Conservation (phyloP, 2,113 vertebrate genomes). For the Phycodurus eques region DNA sequence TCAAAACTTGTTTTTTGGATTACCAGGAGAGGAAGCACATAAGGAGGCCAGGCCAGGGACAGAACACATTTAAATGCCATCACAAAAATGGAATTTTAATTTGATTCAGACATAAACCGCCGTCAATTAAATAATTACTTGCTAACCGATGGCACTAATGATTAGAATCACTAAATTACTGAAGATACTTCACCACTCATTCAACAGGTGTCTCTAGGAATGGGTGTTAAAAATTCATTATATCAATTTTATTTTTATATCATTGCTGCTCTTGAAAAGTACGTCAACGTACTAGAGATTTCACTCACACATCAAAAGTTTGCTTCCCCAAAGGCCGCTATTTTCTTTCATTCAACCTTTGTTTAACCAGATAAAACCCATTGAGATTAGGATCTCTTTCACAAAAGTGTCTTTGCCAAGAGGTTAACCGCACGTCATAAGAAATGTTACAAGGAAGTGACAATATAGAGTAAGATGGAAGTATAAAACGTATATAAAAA, state of each 20-base stretch:
- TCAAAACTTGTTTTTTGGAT: conserved; percentile 62
- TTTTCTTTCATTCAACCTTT: no score
- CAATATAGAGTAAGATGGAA: no score
- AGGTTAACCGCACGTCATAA: no score
- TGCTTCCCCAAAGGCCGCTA: no score
- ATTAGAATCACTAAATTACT: not conserved
- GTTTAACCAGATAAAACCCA: no score
- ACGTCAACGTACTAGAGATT: no score
- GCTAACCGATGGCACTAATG: not conserved
- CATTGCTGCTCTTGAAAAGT: not conserved
- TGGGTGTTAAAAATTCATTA: not conserved
- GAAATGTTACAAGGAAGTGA: no score
- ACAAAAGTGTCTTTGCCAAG: no score
- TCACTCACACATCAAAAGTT: no score
- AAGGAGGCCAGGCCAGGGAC: conserved; percentile 34
- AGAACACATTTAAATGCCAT: conserved; percentile 39
- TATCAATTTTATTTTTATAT: not conserved
- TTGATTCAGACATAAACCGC: conserved; percentile 8
- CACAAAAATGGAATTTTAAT: conserved; percentile 38
- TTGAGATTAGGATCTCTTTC: no score
- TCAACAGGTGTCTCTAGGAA: not conserved
- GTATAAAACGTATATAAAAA: no score
- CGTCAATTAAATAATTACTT: conserved; percentile 6
- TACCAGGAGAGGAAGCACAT: conserved; percentile 31
- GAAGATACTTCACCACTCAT: not conserved